Conservation (phyloP, 92 coral and sea anemone species). For the Palythoa grandis region DNA sequence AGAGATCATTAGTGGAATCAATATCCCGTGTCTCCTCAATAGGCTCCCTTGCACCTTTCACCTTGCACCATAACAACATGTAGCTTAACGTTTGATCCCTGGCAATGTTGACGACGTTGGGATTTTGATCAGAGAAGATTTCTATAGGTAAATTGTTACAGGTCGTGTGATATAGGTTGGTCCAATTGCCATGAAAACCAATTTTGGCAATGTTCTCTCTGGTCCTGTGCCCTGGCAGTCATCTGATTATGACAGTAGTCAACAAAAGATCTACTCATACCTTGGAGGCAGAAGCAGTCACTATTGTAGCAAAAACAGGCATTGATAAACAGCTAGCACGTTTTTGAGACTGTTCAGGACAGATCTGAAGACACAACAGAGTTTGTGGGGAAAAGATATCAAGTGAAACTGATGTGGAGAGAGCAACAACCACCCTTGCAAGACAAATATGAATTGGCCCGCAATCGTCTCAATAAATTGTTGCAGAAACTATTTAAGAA, state of each 20-base stretch:
- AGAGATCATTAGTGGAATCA: too few relatives aligned
- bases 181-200: slow-evolving; percentile 63
- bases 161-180: slow-evolving; percentile 53
- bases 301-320: background rate
- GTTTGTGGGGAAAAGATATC: slow-evolving; percentile 25
- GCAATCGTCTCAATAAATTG: too few relatives aligned
- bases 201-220: slow-evolving; percentile 53
- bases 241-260: background rate
- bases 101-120: too few relatives aligned
- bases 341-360: slow-evolving; percentile 47
- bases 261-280: slow-evolving; percentile 45
- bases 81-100: too few relatives aligned
- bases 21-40: too few relatives aligned
- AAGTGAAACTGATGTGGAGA: slow-evolving; percentile 43
- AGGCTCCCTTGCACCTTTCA: too few relatives aligned
- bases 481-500: background rate
- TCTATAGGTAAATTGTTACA: slow-evolving; percentile 54
- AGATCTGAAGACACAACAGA: background rate
- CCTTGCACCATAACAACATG: too few relatives aligned
- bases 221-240: slow-evolving; percentile 43
- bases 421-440: slow-evolving; percentile 29
- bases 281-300: slow-evolving; percentile 23
- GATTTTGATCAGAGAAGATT: slow-evolving; percentile 55
- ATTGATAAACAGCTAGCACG: background rate
- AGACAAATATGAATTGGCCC: slow-evolving; percentile 33